These are phyloP conservation scores for Drosophila hawaiiensis DNA, from an alignment of 2,888 invertebrate genomes.

Conservation along the genomic window DNA sequence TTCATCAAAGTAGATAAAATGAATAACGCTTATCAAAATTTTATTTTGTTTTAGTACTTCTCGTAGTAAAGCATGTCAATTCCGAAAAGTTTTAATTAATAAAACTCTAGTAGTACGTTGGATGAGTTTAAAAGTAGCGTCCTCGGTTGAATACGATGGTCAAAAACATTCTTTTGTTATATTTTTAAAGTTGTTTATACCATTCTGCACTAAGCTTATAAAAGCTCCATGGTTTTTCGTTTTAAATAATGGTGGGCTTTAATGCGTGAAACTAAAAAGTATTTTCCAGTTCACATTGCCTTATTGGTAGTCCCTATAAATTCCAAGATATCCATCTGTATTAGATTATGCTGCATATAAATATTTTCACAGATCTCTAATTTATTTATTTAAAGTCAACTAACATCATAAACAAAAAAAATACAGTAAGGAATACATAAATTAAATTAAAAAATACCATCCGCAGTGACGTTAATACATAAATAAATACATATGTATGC, in stretches of 20 bases:
- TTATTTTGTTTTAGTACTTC: not conserved
- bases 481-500: not conserved
- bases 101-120: not conserved
- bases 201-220: not conserved
- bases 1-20: not conserved
- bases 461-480: not conserved
- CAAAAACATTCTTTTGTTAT: not conserved
- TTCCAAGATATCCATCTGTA: not conserved
- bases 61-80: not conserved
- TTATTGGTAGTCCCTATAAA: no score
- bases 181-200: not conserved
- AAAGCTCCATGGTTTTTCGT: not conserved
- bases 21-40: not conserved
- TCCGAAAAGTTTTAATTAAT: not conserved
- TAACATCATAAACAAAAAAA: not conserved
- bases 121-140: not conserved
- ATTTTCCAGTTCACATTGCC: not conserved
- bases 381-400: not conserved
- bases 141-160: not conserved
- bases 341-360: not conserved
- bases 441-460: not conserved
- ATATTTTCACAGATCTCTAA: not conserved
- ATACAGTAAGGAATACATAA: not conserved
- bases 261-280: not conserved
- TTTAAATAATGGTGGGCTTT: not conserved